phyloP scores from a whole-genome alignment of 1,140 invertebrate species.

The Lineus longissimus region DNA sequence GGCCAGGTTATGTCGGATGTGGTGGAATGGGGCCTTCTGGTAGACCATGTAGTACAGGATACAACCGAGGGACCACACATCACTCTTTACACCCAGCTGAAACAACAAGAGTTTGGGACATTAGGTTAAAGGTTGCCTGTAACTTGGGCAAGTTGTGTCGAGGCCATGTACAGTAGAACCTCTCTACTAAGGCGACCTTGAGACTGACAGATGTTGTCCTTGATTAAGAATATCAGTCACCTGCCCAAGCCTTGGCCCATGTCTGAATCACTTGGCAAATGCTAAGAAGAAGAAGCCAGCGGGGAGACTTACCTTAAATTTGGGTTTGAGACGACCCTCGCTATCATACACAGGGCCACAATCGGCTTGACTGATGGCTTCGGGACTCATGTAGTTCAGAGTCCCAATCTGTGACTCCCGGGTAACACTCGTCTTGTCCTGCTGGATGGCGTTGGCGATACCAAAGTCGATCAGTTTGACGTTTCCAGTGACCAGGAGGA shows the following conservation, averaged over 20 bases:
- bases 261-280: too few species aligned
- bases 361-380: constrained; percentile 65
- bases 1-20: constrained; percentile 68
- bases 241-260: too few species aligned
- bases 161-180: too few species aligned
- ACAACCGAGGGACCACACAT: constrained; percentile 96
- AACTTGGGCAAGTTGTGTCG: not conserved
- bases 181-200: not conserved
- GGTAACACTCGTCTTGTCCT: constrained; percentile 84
- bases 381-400: constrained; percentile 94
- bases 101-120: constrained; percentile 27
- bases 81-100: constrained; percentile 86
- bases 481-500: constrained; percentile 78
- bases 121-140: too few species aligned
- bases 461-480: constrained; percentile 98
- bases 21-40: constrained; percentile 83
- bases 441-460: constrained; percentile 85
- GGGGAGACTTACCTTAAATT: constrained; percentile 30
- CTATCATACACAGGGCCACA: constrained; percentile 8
- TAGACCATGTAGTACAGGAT: constrained; percentile 93
- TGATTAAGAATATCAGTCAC: too few species aligned
- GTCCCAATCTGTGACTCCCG: constrained; percentile 78
- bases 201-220: too few species aligned
- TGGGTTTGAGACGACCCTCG: constrained; percentile 21
- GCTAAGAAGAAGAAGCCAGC: too few species aligned